These are phyloP conservation scores for Scophthalmus maximus DNA, from an alignment of 2,113 vertebrate genomes.

Conservation along the genomic window DNA sequence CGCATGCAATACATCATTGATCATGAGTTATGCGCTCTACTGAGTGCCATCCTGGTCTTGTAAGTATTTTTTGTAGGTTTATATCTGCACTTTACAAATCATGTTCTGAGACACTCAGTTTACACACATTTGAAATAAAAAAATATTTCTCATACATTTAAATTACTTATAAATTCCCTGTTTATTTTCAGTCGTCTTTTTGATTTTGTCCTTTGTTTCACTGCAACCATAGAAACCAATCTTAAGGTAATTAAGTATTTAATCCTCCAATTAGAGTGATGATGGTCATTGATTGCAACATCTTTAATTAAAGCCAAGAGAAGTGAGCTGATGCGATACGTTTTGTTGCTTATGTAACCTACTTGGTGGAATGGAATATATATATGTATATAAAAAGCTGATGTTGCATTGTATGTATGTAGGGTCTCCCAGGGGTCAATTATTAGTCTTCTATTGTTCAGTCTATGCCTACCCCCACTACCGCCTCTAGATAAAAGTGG, in stretches of 20 bases:
- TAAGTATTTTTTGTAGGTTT: too few species aligned
- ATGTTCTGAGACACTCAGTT: too few species aligned
- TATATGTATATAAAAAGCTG: background rate
- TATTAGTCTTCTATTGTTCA: conserved; percentile 18
- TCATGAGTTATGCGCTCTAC: too few species aligned
- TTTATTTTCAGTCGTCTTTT: background rate
- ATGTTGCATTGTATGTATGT: background rate
- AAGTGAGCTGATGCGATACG: background rate
- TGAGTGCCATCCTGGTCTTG: too few species aligned
- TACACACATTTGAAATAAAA: too few species aligned
- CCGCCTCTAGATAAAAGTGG: background rate
- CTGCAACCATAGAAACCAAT: background rate
- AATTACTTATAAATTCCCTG: too few species aligned
- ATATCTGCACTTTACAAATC: too few species aligned
- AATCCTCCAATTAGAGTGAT: background rate
- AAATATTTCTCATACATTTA: too few species aligned
- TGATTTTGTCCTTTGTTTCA: too few species aligned
- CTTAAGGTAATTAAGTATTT: background rate
- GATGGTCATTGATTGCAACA: background rate
- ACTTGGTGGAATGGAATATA: too few species aligned
- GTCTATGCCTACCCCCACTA: background rate
- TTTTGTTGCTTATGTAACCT: too few species aligned
- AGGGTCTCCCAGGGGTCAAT: conserved; percentile 29
- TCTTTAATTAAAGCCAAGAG: background rate
- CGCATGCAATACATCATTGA: too few species aligned